Conservation (phyloP, 2,113 vertebrate species). For the Brachypodius melanocephalos region DNA sequence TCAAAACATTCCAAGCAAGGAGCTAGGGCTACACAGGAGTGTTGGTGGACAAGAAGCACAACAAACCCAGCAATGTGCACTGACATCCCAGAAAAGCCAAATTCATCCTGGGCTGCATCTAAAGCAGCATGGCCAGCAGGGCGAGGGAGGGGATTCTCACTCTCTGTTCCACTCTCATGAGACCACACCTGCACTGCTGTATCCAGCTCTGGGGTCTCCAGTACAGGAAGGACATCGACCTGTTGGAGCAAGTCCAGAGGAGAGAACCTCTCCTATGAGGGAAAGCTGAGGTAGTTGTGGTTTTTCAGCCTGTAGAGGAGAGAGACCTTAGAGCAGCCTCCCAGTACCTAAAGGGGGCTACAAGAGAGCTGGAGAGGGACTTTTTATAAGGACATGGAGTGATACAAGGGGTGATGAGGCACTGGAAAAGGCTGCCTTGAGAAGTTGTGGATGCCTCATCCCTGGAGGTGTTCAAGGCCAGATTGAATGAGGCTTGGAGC, state of each 20-base stretch:
- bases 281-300: neutral
- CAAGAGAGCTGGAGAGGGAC: neutral
- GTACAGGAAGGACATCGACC: accelerated
- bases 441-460: neutral
- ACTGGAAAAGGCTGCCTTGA: neutral
- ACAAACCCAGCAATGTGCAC: neutral
- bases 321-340: neutral
- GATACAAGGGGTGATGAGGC: neutral
- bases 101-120: neutral
- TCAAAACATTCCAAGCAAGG: too few relatives aligned
- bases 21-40: too few relatives aligned
- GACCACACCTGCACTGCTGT: neutral
- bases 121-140: accelerated
- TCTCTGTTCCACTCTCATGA: neutral
- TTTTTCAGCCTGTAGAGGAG: neutral
- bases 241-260: neutral
- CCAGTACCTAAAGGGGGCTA: neutral
- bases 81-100: neutral
- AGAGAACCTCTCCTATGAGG: neutral
- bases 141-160: accelerated
- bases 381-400: neutral
- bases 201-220: neutral
- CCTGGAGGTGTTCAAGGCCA: neutral
- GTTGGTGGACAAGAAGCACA: neutral
- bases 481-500: neutral